phyloP scores from a whole-genome alignment of 2,888 invertebrate species.

The Synanthedon andrenaeformis region DNA sequence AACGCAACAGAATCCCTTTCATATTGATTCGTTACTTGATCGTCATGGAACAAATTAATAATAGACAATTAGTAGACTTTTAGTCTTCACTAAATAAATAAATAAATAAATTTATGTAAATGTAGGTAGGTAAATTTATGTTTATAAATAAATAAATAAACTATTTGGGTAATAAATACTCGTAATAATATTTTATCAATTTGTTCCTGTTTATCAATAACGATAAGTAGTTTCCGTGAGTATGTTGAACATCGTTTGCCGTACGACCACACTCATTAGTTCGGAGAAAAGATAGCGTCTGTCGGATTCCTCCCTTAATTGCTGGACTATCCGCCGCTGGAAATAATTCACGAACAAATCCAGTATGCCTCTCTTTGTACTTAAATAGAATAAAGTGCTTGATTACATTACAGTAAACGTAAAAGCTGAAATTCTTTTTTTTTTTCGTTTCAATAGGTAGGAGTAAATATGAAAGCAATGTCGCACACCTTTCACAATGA shows the following conservation, averaged over 20 bases:
- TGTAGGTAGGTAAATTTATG: too few relatives aligned
- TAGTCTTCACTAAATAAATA: too few relatives aligned
- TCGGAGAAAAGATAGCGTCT: conserved; percentile 42
- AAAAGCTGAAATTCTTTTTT: background rate
- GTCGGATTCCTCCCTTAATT: conserved; percentile 52
- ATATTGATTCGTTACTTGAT: too few relatives aligned
- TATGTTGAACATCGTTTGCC: conserved; percentile 32
- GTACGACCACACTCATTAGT: conserved; percentile 50
- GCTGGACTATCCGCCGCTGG: conserved; percentile 37
- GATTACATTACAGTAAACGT: background rate
- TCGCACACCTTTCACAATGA: conserved; percentile 16
- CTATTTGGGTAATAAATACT: too few relatives aligned
- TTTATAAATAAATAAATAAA: too few relatives aligned
- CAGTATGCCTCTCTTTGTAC: background rate
- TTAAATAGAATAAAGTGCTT: background rate
- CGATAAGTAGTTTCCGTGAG: conserved; percentile 49
- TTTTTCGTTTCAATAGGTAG: background rate
- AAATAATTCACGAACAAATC: background rate
- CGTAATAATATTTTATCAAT: conserved; percentile 39
- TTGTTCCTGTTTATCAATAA: conserved; percentile 62
- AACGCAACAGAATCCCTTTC: too few relatives aligned
- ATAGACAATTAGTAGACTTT: conserved; percentile 2
- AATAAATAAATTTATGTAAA: too few relatives aligned
- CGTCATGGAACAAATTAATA: too few relatives aligned
- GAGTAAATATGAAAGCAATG: conserved; percentile 5